phyloP scores from a whole-genome alignment of 1,140 invertebrate genomes.

The Microplitis demolitor region DNA sequence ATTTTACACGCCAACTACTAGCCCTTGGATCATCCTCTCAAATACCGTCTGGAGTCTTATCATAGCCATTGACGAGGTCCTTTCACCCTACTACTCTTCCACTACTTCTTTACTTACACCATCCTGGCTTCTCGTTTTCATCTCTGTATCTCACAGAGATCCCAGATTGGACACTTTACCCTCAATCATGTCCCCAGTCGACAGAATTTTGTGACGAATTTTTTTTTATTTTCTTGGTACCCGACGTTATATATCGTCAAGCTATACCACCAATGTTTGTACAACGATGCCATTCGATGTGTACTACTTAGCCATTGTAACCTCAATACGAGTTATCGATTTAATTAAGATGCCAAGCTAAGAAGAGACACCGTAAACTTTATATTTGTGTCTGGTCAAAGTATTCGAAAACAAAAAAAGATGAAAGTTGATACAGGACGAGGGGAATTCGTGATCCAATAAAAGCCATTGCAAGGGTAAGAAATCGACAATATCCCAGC shows the following conservation, averaged over 20 bases:
- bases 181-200: not conserved
- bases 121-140: no score
- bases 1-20: slow-evolving; percentile 9
- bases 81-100: not conserved
- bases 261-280: slow-evolving; percentile 32
- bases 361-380: not conserved
- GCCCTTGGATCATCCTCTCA: not conserved
- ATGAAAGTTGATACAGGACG: slow-evolving; percentile 3
- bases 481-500: not conserved
- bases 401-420: not conserved
- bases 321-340: slow-evolving; percentile 43
- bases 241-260: not conserved
- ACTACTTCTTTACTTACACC: no score
- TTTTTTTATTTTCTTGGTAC: not conserved
- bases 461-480: slow-evolving; percentile 4
- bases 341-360: slow-evolving; percentile 39
- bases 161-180: not conserved
- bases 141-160: no score
- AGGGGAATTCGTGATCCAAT: slow-evolving; percentile 1
- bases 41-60: slow-evolving; percentile 12
- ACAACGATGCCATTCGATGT: slow-evolving; percentile 32
- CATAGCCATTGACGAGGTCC: slow-evolving; percentile 1
- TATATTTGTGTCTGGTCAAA: not conserved
- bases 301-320: slow-evolving; percentile 15
- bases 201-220: not conserved